Evolutionary conservation across 2,888 invertebrate genomes (phyloP).

Genomic region (Drosophila bunnanda): DNA sequence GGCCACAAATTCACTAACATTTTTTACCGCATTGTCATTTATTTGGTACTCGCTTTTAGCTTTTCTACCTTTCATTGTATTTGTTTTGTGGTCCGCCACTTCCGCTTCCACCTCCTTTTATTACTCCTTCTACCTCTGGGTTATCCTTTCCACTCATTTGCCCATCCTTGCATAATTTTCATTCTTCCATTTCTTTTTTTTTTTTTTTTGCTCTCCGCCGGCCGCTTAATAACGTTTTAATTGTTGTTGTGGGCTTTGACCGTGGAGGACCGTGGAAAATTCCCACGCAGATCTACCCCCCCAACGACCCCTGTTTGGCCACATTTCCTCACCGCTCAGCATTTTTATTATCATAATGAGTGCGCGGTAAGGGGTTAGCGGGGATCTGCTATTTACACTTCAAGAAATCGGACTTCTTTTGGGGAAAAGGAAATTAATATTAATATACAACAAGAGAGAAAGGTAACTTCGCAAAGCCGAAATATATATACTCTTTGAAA

Average conservation of each 20-base stretch:
- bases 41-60: slow-evolving; percentile 26
- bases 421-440: not conserved
- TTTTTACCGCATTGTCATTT: slow-evolving; percentile 45
- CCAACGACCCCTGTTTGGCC: slow-evolving; percentile 22
- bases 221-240: slow-evolving; percentile 78
- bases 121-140: slow-evolving; percentile 12
- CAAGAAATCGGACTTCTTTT: not conserved
- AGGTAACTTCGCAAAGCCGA: no score
- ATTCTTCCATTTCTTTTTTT: slow-evolving; percentile 13
- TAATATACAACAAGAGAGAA: no score
- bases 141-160: slow-evolving; percentile 16
- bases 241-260: slow-evolving; percentile 78
- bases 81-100: slow-evolving; percentile 33
- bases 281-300: slow-evolving; percentile 54
- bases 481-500: no score
- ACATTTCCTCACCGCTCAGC: slow-evolving; percentile 40
- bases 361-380: slow-evolving; percentile 47
- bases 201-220: slow-evolving; percentile 16
- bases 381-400: not conserved
- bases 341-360: slow-evolving; percentile 79
- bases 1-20: slow-evolving; percentile 36
- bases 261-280: slow-evolving; percentile 46
- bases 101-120: slow-evolving; percentile 3
- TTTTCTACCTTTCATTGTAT: slow-evolving; percentile 39
- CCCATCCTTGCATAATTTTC: slow-evolving; percentile 67